Evolutionary conservation across 2,797 vertebrate genomes (phyloP).

Genomic region (Borostomias antarcticus): DNA sequence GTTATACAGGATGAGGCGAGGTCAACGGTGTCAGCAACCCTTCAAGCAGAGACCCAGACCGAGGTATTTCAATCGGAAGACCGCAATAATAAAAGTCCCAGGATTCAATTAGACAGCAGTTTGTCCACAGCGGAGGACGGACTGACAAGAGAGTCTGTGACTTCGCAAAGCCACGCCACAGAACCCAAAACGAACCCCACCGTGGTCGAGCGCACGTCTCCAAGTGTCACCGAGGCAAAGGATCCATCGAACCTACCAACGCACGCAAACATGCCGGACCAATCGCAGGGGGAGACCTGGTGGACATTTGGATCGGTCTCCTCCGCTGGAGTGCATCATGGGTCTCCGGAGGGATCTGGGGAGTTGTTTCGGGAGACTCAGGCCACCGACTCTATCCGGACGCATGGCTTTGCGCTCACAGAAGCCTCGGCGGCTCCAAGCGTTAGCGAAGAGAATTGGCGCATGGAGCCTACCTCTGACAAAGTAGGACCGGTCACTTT

Average conservation of each 20-base stretch:
- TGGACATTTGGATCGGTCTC: conserved; percentile 1
- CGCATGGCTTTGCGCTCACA: neutral
- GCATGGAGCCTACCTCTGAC: conserved; percentile 1
- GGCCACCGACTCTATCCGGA: neutral
- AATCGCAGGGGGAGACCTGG: conserved; percentile 6
- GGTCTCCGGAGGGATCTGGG: conserved; percentile 3
- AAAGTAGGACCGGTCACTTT: neutral
- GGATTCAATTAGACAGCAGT: neutral
- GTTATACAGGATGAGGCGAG: neutral
- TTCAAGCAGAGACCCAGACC: neutral
- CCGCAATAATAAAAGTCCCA: conserved; percentile 5
- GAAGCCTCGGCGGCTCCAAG: neutral
- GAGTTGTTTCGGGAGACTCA: neutral
- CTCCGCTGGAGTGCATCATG: neutral
- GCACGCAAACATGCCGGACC: neutral
- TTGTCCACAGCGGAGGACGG: neutral
- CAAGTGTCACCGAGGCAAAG: conserved; percentile 41
- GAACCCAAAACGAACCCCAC: neutral
- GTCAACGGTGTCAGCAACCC: neutral
- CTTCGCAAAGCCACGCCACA: neutral
- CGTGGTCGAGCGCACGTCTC: neutral
- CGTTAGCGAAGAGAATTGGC: neutral
- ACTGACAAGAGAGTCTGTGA: neutral
- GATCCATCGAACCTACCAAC: conserved; percentile 55
- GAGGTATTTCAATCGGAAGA: neutral